Evolutionary conservation across 1,140 invertebrate species (phyloP).

Genomic region (Atta colombica): DNA sequence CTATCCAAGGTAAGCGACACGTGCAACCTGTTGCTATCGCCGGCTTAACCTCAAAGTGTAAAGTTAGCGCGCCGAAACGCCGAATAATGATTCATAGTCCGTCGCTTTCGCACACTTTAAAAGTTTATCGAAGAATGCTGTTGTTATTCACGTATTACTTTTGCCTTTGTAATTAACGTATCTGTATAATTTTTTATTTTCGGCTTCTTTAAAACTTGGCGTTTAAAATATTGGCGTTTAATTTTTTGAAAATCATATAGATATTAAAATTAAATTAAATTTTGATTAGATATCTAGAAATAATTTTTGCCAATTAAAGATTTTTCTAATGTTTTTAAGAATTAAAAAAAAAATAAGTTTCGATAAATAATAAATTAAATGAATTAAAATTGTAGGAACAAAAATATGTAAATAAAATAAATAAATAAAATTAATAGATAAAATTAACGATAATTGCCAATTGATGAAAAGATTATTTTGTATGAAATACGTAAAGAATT

Average conservation of each 20-base stretch:
- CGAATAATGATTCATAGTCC: constrained; percentile 19
- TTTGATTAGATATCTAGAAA: too few relatives aligned
- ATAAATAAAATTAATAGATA: too few relatives aligned
- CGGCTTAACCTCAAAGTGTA: constrained; percentile 76
- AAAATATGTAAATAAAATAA: too few relatives aligned
- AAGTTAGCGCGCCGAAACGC: neutral
- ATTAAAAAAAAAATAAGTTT: too few relatives aligned
- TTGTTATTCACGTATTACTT: neutral
- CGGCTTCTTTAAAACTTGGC: neutral
- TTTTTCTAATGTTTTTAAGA: too few relatives aligned
- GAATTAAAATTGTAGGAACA: too few relatives aligned
- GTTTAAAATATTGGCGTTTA: neutral
- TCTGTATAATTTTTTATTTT: neutral
- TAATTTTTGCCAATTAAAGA: too few relatives aligned
- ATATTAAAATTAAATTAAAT: too few relatives aligned
- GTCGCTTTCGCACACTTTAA: neutral
- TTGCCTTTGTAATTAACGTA: neutral
- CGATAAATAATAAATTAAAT: too few relatives aligned
- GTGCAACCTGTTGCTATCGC: constrained; percentile 77
- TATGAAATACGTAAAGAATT: neutral
- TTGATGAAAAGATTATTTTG: neutral
- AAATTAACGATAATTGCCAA: neutral
- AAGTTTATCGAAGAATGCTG: neutral
- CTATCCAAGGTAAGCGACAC: constrained; percentile 79
- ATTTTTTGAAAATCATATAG: neutral